Base-by-base conservation (phyloP, 2,113 vertebrate genomes). In the Rhegmatorhina hoffmannsi region DNA sequence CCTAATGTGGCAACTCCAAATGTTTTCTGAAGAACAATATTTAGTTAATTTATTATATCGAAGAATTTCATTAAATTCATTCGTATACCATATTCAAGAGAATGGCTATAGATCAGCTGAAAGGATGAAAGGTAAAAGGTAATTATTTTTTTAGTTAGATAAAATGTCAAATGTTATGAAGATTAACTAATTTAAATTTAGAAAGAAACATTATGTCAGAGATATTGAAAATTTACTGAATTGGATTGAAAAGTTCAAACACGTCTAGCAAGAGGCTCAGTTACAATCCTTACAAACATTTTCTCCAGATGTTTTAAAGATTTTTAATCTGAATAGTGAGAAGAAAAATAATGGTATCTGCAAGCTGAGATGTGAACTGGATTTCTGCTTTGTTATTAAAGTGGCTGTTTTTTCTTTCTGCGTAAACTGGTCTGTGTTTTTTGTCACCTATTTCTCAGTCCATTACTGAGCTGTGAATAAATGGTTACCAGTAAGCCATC, bases 231-330 rank as follows among this genome's bases (percentile, higher is more conserved):
- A 58, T 21, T 21, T 52, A 11, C 15, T 4, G 2, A 6, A 40
- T 10, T 56, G 5, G 14, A 68, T 63, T 63, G 7, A 82, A 69
- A 72, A 46, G 21, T 5, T 53, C 6, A 44, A 38, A 38, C 1
- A 40, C 1, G 3, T 29, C 16, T 55, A 44, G 6, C 11, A 69
- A 81, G 9, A 44, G 1, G 0, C 19, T 68, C 5, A 0, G 3
- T 55, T 82, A 31, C 11, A 34, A 25, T 69, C 16, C 24, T n/a
- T 53, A 28, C 2, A 21, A 77, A 68, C 2, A 64, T 33, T 55
- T 78, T 78, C 34, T 24, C 44, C 15, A 40, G 4, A 25, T 11
- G 4, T 36, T 74, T 49, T 46, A n/a, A 38, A 66, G 2, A 1
- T 20, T 76, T 87, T 68, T 81, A 43, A 38, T 47, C 17, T 59